Percentiles rank a stretch among this genome's conserved stretches.
phyloP scores from a whole-genome alignment of 2,888 invertebrate genomes.

The Diploptera punctata region DNA sequence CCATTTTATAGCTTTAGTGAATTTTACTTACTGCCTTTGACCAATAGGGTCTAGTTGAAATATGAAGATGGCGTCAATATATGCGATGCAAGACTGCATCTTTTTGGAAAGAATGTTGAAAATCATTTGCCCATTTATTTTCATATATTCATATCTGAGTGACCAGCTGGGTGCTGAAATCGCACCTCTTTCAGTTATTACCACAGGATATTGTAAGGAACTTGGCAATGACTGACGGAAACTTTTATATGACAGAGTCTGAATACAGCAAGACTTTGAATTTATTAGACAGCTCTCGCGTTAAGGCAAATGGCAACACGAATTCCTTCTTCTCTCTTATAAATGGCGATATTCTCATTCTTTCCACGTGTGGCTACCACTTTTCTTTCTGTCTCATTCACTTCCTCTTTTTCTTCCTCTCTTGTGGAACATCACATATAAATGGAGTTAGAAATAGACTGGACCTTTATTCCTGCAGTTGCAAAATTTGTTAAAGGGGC shows the following conservation, averaged over 20 bases:
- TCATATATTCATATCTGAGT: too few relatives aligned
- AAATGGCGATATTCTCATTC: constrained; percentile 31
- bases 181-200: too few relatives aligned
- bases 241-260: too few relatives aligned
- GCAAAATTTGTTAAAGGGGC: too few relatives aligned
- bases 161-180: too few relatives aligned
- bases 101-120: too few relatives aligned
- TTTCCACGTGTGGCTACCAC: constrained; percentile 28
- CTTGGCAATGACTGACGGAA: not conserved
- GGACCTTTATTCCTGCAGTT: not conserved
- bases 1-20: too few relatives aligned
- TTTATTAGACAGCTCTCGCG: not conserved
- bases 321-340: not conserved
- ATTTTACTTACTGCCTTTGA: too few relatives aligned
- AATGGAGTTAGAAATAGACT: not conserved
- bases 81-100: too few relatives aligned
- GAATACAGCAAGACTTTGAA: not conserved
- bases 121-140: too few relatives aligned
- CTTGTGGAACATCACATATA: not conserved
- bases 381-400: not conserved
- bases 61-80: too few relatives aligned
- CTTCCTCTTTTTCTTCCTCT: not conserved
- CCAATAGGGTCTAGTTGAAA: too few relatives aligned
- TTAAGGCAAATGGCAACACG: not conserved
- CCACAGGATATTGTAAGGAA: not conserved